Conservation (phyloP, 1,140 invertebrate genomes). For the Aleiodes sp. region DNA sequence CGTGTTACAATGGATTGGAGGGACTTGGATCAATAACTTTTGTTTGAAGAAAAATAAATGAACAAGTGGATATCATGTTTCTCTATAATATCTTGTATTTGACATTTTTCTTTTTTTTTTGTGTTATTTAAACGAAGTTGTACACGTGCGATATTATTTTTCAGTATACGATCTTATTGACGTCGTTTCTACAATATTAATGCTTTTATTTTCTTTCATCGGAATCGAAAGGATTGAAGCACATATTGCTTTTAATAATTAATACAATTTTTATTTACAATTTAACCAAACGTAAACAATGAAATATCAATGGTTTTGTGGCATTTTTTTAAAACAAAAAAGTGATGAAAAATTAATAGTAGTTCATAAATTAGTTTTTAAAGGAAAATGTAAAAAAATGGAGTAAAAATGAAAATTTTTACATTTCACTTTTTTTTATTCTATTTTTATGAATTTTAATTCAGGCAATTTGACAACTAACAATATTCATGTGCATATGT, state of each 20-base stretch:
- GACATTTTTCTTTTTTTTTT: constrained; percentile 38
- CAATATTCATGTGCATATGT: not conserved
- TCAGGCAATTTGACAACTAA: constrained; percentile 4
- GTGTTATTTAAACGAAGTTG: constrained; percentile 52
- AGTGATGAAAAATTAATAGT: not conserved
- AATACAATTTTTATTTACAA: not conserved
- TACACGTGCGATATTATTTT: constrained; percentile 53
- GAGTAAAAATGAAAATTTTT: no score
- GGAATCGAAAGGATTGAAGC: not conserved
- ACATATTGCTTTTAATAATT: not conserved
- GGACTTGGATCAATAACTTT: no score
- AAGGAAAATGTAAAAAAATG: not conserved
- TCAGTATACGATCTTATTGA: no score
- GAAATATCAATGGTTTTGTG: not conserved
- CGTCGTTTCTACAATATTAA: no score
- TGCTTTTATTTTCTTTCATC: no score
- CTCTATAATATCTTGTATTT: constrained; percentile 57
- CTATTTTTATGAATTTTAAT: not conserved
- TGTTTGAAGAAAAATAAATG: not conserved
- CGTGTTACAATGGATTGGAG: no score
- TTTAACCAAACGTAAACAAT: not conserved
- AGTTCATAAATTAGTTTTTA: no score
- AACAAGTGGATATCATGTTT: constrained; percentile 43
- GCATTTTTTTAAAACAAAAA: not conserved
- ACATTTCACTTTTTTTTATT: not conserved